These are phyloP conservation scores for Chascanopsetta lugubris DNA, from an alignment of 2,113 vertebrate genomes.

Conservation along the genomic window DNA sequence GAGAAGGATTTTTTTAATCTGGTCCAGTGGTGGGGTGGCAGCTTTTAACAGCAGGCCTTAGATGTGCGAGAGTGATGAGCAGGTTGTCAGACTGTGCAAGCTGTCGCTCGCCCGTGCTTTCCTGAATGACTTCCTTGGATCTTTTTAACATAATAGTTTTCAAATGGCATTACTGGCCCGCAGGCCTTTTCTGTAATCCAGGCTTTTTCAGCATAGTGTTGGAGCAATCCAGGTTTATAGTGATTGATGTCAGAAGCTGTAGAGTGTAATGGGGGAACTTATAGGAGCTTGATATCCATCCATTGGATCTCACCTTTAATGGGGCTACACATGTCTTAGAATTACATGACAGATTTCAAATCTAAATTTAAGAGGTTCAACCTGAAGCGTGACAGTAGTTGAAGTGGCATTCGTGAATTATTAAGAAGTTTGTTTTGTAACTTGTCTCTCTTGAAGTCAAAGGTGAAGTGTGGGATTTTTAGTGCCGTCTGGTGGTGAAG, in stretches of 20 bases:
- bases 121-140: slow-evolving; percentile 15
- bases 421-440: too few species aligned
- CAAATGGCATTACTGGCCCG: slow-evolving; percentile 5
- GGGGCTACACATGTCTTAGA: too few species aligned
- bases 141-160: slow-evolving; percentile 30
- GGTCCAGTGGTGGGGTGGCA: slow-evolving; percentile 43
- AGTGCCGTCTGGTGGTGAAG: too few species aligned
- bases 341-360: too few species aligned
- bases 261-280: not conserved
- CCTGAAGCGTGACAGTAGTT: too few species aligned
- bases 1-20: slow-evolving; percentile 58
- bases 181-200: not conserved
- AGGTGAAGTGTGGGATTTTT: too few species aligned
- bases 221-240: not conserved
- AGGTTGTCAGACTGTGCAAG: slow-evolving; percentile 52
- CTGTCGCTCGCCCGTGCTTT: slow-evolving; percentile 25
- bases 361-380: too few species aligned
- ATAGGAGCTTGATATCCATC: not conserved
- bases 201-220: slow-evolving; percentile 2
- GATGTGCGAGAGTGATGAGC: slow-evolving; percentile 46
- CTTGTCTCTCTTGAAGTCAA: too few species aligned
- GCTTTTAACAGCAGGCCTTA: slow-evolving; percentile 54
- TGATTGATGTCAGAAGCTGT: not conserved
- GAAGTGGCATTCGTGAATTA: too few species aligned
- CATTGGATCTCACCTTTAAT: not conserved